Evolutionary conservation across 2,797 vertebrate genomes (phyloP).

Genomic region (Mus minutoides): DNA sequence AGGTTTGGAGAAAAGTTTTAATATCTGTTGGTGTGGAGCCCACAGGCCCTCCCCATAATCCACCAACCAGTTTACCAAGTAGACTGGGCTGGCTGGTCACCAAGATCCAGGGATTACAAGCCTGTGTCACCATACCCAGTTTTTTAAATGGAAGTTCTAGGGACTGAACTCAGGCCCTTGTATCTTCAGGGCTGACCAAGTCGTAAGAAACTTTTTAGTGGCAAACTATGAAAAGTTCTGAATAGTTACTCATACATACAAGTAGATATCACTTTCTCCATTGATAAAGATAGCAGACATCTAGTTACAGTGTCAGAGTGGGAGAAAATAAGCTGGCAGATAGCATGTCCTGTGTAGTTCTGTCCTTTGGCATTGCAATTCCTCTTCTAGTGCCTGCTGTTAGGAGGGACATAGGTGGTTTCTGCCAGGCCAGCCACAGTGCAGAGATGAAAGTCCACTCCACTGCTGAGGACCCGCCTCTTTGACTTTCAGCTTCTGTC

Average conservation of each 20-base stretch:
- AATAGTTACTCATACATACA: background rate
- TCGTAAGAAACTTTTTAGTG: background rate
- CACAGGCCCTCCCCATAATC: background rate
- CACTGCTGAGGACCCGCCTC: background rate
- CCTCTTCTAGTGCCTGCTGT: background rate
- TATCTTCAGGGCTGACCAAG: background rate
- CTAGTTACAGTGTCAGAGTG: background rate
- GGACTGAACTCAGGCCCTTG: background rate
- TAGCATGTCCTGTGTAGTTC: background rate
- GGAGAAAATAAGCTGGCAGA: background rate
- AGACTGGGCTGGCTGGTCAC: background rate
- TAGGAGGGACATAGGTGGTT: background rate
- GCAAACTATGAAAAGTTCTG: constrained; percentile 29
- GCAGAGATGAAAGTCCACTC: constrained; percentile 56
- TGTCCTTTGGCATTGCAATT: background rate
- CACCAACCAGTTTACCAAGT: background rate
- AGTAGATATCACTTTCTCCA: background rate
- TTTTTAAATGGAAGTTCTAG: background rate
- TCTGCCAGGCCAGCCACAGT: background rate
- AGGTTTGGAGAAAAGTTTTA: background rate
- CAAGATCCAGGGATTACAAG: background rate
- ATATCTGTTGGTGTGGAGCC: background rate
- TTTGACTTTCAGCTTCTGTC: background rate
- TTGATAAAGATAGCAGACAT: background rate
- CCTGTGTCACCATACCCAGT: background rate